Evolutionary conservation across 2,888 invertebrate genomes (phyloP).

Genomic region (Candidula unifasciata): DNA sequence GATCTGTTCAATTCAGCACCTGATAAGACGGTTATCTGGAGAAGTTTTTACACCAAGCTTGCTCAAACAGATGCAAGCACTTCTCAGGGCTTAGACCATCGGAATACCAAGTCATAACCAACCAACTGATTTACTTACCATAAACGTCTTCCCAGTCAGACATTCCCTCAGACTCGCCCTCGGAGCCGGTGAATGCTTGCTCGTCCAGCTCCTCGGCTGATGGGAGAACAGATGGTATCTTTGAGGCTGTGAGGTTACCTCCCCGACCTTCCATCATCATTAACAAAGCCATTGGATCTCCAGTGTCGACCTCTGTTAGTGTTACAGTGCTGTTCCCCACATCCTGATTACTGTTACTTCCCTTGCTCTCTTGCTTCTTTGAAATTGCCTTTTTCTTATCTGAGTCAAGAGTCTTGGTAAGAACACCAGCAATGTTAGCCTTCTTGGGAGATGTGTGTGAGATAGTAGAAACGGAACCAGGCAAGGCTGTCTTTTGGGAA

Average conservation of each 20-base stretch:
- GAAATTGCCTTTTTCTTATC: background rate
- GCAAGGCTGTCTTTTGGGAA: too few species aligned
- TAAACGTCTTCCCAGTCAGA: conserved; percentile 56
- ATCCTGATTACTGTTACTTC: background rate
- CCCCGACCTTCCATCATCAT: conserved; percentile 54
- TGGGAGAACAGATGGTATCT: background rate
- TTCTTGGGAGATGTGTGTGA: background rate
- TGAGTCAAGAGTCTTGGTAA: background rate
- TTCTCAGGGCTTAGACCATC: too few species aligned
- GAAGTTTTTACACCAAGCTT: too few species aligned
- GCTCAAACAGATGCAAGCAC: too few species aligned
- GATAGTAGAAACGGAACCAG: too few species aligned
- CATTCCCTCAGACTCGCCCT: conserved; percentile 42
- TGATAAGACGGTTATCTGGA: too few species aligned
- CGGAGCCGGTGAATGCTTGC: background rate
- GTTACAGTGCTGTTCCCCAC: background rate
- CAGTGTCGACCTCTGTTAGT: background rate
- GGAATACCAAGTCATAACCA: too few species aligned
- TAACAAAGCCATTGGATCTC: conserved; percentile 48
- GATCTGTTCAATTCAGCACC: too few species aligned
- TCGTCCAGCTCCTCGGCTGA: conserved; percentile 3
- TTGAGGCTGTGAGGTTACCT: background rate
- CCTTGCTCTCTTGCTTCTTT: background rate
- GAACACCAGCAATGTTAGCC: background rate
- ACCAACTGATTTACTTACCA: conserved; percentile 28